phyloP scores from a whole-genome alignment of 2,888 invertebrate genomes.

The Netelia melanura region DNA sequence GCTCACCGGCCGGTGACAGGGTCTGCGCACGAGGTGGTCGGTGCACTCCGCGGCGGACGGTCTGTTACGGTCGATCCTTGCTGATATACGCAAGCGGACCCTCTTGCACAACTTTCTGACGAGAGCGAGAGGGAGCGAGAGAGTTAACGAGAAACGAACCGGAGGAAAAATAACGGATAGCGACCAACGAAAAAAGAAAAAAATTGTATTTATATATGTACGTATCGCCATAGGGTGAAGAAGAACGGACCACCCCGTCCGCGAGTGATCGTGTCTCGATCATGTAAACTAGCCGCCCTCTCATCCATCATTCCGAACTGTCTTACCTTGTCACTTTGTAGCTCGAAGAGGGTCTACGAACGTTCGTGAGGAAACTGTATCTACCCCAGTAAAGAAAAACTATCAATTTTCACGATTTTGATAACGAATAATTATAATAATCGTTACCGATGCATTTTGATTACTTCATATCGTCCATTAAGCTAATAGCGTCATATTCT shows the following conservation, averaged over 20 bases:
- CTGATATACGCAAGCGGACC: constrained; percentile 10
- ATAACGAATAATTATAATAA: constrained; percentile 7
- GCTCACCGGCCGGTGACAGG: constrained; percentile 82
- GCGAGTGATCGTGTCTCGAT: constrained; percentile 83
- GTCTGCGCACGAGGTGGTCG: constrained; percentile 69
- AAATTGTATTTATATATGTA: constrained; percentile 10
- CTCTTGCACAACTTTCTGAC: constrained; percentile 39
- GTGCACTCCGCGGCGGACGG: constrained; percentile 42
- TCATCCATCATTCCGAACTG: constrained; percentile 83
- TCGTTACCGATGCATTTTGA: background rate
- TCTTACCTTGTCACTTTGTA: constrained; percentile 80
- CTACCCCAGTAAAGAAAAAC: constrained; percentile 15
- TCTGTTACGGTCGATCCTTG: constrained; percentile 25
- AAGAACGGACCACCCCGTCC: constrained; percentile 83
- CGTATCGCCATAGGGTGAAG: constrained; percentile 13
- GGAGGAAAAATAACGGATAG: constrained; percentile 54
- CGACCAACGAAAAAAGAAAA: background rate
- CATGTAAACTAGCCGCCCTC: constrained; percentile 84
- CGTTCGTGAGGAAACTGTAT: constrained; percentile 56
- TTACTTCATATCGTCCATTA: too few relatives aligned
- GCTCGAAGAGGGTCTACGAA: constrained; percentile 63
- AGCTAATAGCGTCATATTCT: too few relatives aligned
- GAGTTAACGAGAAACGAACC: constrained; percentile 24
- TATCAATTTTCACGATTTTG: constrained; percentile 16
- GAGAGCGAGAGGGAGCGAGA: constrained; percentile 65